These are phyloP conservation scores for Neomorphus geoffroyi DNA, from an alignment of 2,797 vertebrate species.

Conservation along the genomic window DNA sequence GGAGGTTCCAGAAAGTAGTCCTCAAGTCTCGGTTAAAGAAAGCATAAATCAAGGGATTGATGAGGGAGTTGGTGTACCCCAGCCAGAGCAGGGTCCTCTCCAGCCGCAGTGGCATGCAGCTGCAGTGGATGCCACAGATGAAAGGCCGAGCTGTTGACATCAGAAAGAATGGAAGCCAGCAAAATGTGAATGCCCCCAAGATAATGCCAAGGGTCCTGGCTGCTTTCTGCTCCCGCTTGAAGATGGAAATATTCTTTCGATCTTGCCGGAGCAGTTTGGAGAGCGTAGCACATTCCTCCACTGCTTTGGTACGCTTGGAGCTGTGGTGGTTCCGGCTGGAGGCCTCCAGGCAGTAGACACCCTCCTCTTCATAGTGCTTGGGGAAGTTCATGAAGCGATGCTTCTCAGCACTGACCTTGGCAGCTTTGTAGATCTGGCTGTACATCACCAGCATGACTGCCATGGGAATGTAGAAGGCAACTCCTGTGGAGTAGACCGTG, in stretches of 20 bases:
- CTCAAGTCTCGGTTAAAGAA: conserved; percentile 89
- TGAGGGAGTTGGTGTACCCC: conserved; percentile 89
- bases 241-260: conserved; percentile 78
- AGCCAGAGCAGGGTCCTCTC: conserved; percentile 86
- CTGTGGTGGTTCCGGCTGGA: conserved; percentile 45
- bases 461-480: conserved; percentile 81
- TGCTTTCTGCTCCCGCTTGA: conserved; percentile 79
- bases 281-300: conserved; percentile 72
- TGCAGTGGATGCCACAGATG: conserved; percentile 73
- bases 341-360: conserved; percentile 60
- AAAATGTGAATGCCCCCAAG: conserved; percentile 74
- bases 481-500: conserved; percentile 76
- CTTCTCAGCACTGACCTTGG: conserved; percentile 74
- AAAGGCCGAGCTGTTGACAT: conserved; percentile 77
- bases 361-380: conserved; percentile 57
- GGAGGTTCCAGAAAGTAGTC: conserved; percentile 81
- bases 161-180: conserved; percentile 79
- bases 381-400: conserved; percentile 76
- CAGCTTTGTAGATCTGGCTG: conserved; percentile 75
- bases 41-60: conserved; percentile 93
- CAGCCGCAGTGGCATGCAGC: conserved; percentile 75
- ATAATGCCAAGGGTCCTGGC: conserved; percentile 78
- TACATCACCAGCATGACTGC: conserved; percentile 80
- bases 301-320: conserved; percentile 60
- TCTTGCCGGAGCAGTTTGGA: conserved; percentile 76